Evolutionary conservation across 1,140 invertebrate species (phyloP).

Genomic region (Sitophilus oryzae): DNA sequence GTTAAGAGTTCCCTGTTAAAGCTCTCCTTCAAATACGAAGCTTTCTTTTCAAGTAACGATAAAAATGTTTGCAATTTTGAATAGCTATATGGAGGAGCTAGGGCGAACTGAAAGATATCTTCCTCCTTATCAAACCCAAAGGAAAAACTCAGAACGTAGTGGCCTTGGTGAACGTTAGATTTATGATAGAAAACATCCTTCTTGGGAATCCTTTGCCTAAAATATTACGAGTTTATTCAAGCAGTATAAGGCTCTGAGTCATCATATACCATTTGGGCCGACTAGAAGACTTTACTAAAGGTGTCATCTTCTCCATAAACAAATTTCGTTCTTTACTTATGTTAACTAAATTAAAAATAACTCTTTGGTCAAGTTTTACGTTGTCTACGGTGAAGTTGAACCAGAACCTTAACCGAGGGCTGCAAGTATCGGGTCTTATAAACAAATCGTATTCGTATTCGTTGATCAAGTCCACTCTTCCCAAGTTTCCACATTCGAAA

Average conservation of each 20-base stretch:
- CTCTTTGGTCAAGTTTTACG: constrained; percentile 85
- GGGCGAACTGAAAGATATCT: constrained; percentile 88
- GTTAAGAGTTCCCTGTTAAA: constrained; percentile 66
- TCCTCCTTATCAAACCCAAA: constrained; percentile 93
- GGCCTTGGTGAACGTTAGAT: constrained; percentile 81
- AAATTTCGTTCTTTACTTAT: constrained; percentile 87
- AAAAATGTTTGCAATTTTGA: constrained; percentile 81
- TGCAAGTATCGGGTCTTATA: constrained; percentile 93
- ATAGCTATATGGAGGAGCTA: constrained; percentile 93
- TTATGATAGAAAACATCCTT: constrained; percentile 90
- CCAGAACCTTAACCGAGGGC: constrained; percentile 88
- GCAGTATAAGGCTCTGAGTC: no score
- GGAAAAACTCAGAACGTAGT: constrained; percentile 89
- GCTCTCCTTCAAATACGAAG: constrained; percentile 40
- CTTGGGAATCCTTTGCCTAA: constrained; percentile 77
- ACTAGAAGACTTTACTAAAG: constrained; percentile 85
- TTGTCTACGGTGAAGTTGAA: constrained; percentile 99
- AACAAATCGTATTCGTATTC: constrained; percentile 96
- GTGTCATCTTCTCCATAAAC: constrained; percentile 86
- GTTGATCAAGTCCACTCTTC: constrained; percentile 86
- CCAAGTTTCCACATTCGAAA: constrained; percentile 96
- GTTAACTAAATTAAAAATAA: constrained; percentile 97
- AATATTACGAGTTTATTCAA: no score
- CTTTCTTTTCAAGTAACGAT: constrained; percentile 63
- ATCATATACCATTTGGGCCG: constrained; percentile 80